Conservation (phyloP, 2,113 vertebrate species). For the Pandion haliaetus region DNA sequence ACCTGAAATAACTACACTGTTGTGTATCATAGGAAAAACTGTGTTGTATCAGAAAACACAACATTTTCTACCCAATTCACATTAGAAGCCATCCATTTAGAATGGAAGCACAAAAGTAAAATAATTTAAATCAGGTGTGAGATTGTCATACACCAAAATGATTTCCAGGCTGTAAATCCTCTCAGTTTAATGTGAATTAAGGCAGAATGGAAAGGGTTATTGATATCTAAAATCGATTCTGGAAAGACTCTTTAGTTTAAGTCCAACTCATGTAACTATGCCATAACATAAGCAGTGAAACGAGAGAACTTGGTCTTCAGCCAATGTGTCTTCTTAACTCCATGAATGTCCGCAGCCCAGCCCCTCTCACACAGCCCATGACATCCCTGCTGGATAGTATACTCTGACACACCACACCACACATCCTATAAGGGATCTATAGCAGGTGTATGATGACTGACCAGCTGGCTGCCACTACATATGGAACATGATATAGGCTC, state of each 20-base stretch:
- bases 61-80: not conserved
- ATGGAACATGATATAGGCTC: not conserved
- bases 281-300: not conserved
- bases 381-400: rapidly evolving
- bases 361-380: not conserved
- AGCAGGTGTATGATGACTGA: rapidly evolving
- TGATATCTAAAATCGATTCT: not conserved
- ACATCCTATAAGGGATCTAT: too few species aligned
- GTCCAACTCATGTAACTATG: not conserved
- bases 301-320: not conserved
- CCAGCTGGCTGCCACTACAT: not conserved
- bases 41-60: not conserved
- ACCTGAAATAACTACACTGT: not conserved
- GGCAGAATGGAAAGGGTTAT: not conserved
- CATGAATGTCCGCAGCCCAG: rapidly evolving
- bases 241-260: not conserved
- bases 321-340: not conserved
- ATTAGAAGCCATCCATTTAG: not conserved
- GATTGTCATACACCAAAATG: not conserved
- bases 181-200: not conserved
- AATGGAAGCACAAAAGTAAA: not conserved
- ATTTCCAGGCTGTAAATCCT: not conserved
- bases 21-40: not conserved
- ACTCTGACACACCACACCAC: not conserved
- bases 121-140: not conserved